Conservation (phyloP, 1,140 invertebrate species). For the Zophobas atratus region DNA sequence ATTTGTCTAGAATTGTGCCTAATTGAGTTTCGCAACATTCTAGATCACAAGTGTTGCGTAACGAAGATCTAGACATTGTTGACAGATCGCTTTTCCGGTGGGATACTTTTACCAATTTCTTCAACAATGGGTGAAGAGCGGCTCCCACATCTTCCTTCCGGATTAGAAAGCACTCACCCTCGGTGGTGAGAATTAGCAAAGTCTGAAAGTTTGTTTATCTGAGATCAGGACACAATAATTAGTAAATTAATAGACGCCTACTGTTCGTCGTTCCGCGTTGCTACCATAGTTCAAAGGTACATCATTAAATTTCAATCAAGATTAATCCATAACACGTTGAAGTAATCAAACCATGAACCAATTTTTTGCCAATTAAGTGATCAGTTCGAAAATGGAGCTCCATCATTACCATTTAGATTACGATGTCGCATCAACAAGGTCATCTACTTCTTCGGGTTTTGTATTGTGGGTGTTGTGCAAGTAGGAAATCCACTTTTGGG, state of each 20-base stretch:
- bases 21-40: slow-evolving; percentile 26
- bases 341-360: slow-evolving; percentile 6
- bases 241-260: too few relatives aligned
- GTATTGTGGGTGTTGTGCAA: not conserved
- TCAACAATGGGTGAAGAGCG: not conserved
- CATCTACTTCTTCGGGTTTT: too few relatives aligned
- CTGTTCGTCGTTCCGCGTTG: too few relatives aligned
- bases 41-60: slow-evolving; percentile 4
- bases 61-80: slow-evolving; percentile 17
- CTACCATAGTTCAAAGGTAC: not conserved
- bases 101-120: slow-evolving; percentile 33
- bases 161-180: slow-evolving; percentile 18
- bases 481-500: slow-evolving; percentile 2
- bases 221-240: not conserved
- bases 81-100: slow-evolving; percentile 12
- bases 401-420: too few relatives aligned
- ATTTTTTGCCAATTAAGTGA: slow-evolving; percentile 11
- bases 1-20: slow-evolving; percentile 21
- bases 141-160: slow-evolving; percentile 5
- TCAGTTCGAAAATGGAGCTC: not conserved
- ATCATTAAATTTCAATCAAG: not conserved
- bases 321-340: not conserved
- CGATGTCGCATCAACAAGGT: too few relatives aligned
- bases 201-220: not conserved
- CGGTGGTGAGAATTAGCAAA: not conserved